Base-by-base conservation (phyloP, 2,797 vertebrate species). In the Varecia variegata region DNA sequence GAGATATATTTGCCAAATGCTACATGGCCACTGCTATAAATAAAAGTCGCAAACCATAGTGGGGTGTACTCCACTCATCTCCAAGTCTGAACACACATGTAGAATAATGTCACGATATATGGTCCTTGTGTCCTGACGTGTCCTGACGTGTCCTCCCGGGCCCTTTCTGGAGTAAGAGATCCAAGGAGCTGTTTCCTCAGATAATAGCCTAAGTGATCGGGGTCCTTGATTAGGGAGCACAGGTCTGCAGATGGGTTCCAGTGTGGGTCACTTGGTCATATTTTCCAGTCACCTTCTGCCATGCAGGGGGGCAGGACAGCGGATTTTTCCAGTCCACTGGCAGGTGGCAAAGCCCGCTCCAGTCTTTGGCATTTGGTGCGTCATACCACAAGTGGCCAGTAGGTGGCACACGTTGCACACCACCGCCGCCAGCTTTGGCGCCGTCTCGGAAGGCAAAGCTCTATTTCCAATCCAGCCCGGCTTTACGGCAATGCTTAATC, bases 331-430 rank as follows among this genome's bases (percentile, higher is more conserved):
- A 11, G 40, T 38, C 43, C 45, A 25, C 1, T 60, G 21, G 18
- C 11, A 32, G 85, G 45, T 21, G 70, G 50, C 30, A 52, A 70
- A 89, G n/a, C 40, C 68, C 7, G 0, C 35, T 62, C 14, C 18
- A 3, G 35, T 40, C 20, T 56, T 10, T 21, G 7, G 20, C 10
- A 0, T 45, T 7, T 9, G 80, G 38, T 0, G 0, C 50, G n/a
- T 35, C 35, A 92, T 93, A 20, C 95, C 68, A 25, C 0, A 0
- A 9, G 1, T 68, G 86, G 62, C 88, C 97, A 93, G 73, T 95
- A 97, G 98, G 74, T 97, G 98, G 97, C 94, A 60, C 12, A 67
- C 87, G 96, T 3, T 7, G 12, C 67, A 95, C 96, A 65, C 54
- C 1, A 0, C 10, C 5, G 25, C 21, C 0, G 0, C 25, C 5